Percentiles rank a stretch among this genome's conserved stretches.
Evolutionary conservation across 1,140 invertebrate species (phyloP).

Genomic region (Aphelenchoides fujianensis): DNA sequence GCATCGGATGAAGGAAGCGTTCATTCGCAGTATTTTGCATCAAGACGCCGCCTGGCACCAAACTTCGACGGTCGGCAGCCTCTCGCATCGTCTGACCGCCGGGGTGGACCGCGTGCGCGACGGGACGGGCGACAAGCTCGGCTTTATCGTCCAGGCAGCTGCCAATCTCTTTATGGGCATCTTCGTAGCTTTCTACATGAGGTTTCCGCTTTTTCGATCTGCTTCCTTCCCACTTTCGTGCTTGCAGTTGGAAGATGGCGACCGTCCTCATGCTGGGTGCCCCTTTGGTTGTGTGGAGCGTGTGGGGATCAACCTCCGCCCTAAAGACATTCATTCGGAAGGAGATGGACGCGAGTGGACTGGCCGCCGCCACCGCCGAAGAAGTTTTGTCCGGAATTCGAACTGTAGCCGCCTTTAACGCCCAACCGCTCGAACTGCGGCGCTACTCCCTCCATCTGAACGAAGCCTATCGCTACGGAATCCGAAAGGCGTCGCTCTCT

Average conservation of each 20-base stretch:
- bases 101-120: slow-evolving; percentile 30
- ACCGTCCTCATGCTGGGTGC: background rate
- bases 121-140: slow-evolving; percentile 24
- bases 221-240: no score
- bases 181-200: slow-evolving; percentile 5
- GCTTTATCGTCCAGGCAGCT: slow-evolving; percentile 20
- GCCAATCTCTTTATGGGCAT: slow-evolving; percentile 12
- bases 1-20: slow-evolving; percentile 15
- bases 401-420: slow-evolving; percentile 79
- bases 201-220: no score
- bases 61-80: slow-evolving; percentile 13
- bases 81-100: background rate
- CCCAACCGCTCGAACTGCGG: slow-evolving; percentile 70
- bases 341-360: slow-evolving; percentile 24
- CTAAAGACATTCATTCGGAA: slow-evolving; percentile 10
- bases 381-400: slow-evolving; percentile 74
- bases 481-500: slow-evolving; percentile 65
- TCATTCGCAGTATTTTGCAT: slow-evolving; percentile 17
- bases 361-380: slow-evolving; percentile 67
- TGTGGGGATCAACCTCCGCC: slow-evolving; percentile 7
- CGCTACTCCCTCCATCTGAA: slow-evolving; percentile 32
- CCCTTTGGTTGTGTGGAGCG: slow-evolving; percentile 8
- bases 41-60: slow-evolving; percentile 26
- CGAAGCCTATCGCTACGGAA: slow-evolving; percentile 6
- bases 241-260: background rate